Evolutionary conservation across 2,888 invertebrate genomes (phyloP), one percentile per base, ranked within the genome.

Genomic region (Lasioglossum figueresi): DNA sequence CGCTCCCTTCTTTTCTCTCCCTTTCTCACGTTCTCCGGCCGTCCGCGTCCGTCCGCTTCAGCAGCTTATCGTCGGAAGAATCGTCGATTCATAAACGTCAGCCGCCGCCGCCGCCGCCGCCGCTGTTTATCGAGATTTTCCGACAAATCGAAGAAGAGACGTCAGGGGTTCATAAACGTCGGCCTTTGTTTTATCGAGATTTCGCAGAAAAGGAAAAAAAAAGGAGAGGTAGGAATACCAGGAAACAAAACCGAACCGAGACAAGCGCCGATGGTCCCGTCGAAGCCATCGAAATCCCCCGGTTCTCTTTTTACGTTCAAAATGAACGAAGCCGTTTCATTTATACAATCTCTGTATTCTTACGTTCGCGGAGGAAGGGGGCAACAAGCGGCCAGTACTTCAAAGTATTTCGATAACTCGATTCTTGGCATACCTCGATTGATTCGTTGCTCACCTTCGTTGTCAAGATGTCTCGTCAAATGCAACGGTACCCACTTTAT

Each of bases 71-170:
- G 68, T 40, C 12, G 43, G 45, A 27, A 6, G 52, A 82, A 76
- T 82, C 83, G 66, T 72, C 81, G 80, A 80, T 80, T 80, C 70
- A 34, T 68, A 27, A 79, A 73, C 80, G 37, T 68, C 82, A 27
- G 52, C 48, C 68, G 34, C 31, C 6, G 59, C 27, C 59, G 52
- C 48, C 68, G 34, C 31, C 6, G 59, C 27, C 59, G 16, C 63
- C 31, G 63, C 63, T 43, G 43, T 31, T 68, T 52, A 40, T 68
- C 80, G 48, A 59, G 45, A 71, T 81, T 59, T 27, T 56, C 45
- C 68, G 68, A 68, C 68, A 68, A 68, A 68, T 37, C 40, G 37
- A 68, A 68, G 37, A 68, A 34, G 34, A 68, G 23, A 23, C 37
- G 37, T 12, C 23, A n/a, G 23, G 23, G 37, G 34, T 40, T 68